phyloP scores from a whole-genome alignment of 2,797 vertebrate species.

The Falco rusticolus region DNA sequence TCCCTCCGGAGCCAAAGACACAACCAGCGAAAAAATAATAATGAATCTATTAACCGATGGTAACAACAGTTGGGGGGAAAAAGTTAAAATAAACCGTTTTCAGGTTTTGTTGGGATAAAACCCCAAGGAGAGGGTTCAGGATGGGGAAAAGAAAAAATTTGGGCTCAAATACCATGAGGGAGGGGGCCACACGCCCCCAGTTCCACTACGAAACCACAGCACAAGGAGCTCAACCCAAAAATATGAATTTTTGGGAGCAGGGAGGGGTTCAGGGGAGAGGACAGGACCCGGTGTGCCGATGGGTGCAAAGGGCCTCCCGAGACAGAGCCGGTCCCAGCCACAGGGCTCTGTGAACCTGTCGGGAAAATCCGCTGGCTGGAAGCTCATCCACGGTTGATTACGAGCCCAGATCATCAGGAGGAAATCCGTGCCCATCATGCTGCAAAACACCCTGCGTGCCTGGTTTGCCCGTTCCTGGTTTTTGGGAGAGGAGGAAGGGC shows the following conservation, averaged over 20 bases:
- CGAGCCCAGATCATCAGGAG: not conserved
- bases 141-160: not conserved
- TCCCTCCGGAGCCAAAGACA: not conserved
- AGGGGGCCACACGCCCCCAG: fast-evolving
- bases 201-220: not conserved
- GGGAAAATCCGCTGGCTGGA: not conserved
- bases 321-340: not conserved
- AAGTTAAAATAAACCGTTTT: not conserved
- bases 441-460: not conserved
- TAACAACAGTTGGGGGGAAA: fast-evolving
- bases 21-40: not conserved
- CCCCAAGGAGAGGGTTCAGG: not conserved
- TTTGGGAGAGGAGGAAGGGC: not conserved
- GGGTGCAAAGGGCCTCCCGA: not conserved
- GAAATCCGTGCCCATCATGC: fast-evolving
- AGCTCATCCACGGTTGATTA: not conserved
- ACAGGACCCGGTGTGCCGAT: fast-evolving
- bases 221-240: not conserved
- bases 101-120: not conserved
- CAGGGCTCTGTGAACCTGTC: fast-evolving
- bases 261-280: not conserved
- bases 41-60: not conserved
- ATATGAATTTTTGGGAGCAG: not conserved
- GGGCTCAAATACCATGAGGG: not conserved
- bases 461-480: not conserved